Conservation (phyloP, 2,113 vertebrate species). For the Coptodon rendalli region DNA sequence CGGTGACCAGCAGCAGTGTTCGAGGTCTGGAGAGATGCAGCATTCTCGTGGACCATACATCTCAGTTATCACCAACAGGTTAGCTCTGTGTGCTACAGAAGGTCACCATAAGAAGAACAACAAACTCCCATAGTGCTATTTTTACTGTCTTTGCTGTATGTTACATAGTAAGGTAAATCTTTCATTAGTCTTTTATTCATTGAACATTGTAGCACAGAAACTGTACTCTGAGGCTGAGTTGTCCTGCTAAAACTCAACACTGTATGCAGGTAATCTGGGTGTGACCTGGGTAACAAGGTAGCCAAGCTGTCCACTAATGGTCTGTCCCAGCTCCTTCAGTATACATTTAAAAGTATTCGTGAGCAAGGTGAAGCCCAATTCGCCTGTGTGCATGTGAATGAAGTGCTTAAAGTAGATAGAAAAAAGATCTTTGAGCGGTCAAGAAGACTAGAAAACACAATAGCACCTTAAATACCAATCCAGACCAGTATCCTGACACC, state of each 20-base stretch:
- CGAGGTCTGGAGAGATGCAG: constrained; percentile 43
- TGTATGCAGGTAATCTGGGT: not conserved
- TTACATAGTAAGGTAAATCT: not conserved
- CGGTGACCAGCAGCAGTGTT: constrained; percentile 42
- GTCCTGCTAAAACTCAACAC: not conserved
- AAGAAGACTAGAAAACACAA: not conserved
- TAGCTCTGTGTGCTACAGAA: not conserved
- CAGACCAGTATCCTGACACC: not conserved
- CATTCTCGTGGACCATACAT: constrained; percentile 75
- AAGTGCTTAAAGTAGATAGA: not conserved
- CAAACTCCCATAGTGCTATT: not conserved
- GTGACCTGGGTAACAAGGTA: not conserved
- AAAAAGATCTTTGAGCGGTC: not conserved
- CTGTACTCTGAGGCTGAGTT: not conserved
- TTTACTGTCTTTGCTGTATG: not conserved
- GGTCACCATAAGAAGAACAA: not conserved
- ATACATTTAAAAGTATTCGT: not conserved
- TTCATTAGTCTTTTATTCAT: not conserved
- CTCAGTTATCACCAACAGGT: constrained; percentile 80
- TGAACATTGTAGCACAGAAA: not conserved
- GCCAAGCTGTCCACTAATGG: not conserved
- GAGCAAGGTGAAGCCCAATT: not conserved
- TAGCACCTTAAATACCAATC: not conserved
- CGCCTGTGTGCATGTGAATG: not conserved
- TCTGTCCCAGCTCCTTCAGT: not conserved